Conservation (phyloP, 1,140 invertebrate genomes). For the Bombus soroeensis region DNA sequence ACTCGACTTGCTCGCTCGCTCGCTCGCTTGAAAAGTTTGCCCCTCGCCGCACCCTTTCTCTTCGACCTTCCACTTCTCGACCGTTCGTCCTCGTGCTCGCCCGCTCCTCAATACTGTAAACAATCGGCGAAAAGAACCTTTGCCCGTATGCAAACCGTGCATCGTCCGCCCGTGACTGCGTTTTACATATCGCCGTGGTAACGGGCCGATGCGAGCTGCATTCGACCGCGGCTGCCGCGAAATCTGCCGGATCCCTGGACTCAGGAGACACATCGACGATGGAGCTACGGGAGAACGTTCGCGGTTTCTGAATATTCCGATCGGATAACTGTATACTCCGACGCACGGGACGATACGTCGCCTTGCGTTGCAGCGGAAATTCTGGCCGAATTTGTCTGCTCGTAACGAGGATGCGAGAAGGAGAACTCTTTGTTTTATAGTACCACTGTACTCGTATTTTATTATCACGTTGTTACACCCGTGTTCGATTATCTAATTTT, state of each 20-base stretch:
- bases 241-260: neutral
- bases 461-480: neutral
- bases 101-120: constrained; percentile 59
- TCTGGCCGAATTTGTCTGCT: neutral
- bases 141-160: constrained; percentile 57
- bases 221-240: constrained; percentile 28
- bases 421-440: neutral
- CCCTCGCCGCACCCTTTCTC: constrained; percentile 41
- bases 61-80: constrained; percentile 34
- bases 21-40: neutral
- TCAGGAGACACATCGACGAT: neutral
- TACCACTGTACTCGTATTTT: neutral
- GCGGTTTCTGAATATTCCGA: constrained; percentile 44
- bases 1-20: neutral
- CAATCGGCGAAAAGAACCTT: constrained; percentile 47
- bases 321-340: constrained; percentile 30
- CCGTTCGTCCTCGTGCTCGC: constrained; percentile 28
- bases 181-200: constrained; percentile 57
- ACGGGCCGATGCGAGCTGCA: constrained; percentile 50
- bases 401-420: neutral
- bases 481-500: too few relatives aligned
- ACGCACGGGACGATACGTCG: neutral
- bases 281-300: neutral
- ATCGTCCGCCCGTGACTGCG: constrained; percentile 37
- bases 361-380: neutral